A percentile compares a stretch with the other conserved stretches of the same genome.
Conservation (phyloP, 2,888 invertebrate species). For the Hololepta plana region DNA sequence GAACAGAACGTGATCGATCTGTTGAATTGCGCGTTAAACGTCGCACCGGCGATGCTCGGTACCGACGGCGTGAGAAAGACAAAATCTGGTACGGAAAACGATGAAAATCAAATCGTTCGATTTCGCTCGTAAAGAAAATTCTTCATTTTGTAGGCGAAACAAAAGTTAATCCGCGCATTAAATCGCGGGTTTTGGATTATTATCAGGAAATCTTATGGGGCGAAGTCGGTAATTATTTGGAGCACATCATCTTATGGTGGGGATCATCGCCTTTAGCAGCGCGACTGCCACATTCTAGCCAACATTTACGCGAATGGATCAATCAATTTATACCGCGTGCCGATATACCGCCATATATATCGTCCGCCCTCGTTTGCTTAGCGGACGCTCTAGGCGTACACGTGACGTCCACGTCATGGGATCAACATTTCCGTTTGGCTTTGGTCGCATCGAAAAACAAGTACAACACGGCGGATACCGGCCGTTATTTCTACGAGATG, state of each 20-base stretch:
- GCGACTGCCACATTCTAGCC: slow-evolving; percentile 41
- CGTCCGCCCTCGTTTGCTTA: slow-evolving; percentile 52
- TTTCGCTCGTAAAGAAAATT: not conserved
- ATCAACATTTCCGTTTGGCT: slow-evolving; percentile 39
- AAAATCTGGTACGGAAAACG: too few relatives aligned
- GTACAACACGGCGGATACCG: slow-evolving; percentile 18
- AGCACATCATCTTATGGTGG: slow-evolving; percentile 76
- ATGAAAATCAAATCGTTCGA: slow-evolving; percentile 2
- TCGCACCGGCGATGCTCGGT: slow-evolving; percentile 40
- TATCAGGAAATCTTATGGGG: slow-evolving; percentile 65
- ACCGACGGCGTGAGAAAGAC: slow-evolving; percentile 39
- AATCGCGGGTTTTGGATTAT: slow-evolving; percentile 45
- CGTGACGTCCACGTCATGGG: slow-evolving; percentile 66
- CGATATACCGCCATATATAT: slow-evolving; percentile 43
- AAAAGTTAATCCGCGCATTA: slow-evolving; percentile 39
- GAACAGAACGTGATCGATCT: slow-evolving; percentile 46
- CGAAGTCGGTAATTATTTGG: slow-evolving; percentile 59
- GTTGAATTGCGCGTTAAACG: slow-evolving; percentile 36
- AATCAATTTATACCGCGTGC: slow-evolving; percentile 41
- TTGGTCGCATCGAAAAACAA: slow-evolving; percentile 29
- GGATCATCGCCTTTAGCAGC: slow-evolving; percentile 52
- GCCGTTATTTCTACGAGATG: slow-evolving; percentile 37
- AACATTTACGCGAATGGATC: slow-evolving; percentile 46
- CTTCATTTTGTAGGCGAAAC: slow-evolving; percentile 30
- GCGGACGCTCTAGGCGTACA: slow-evolving; percentile 64